Evolutionary conservation across 1,140 invertebrate genomes (phyloP).

Genomic region (Drosophila kanapiae): DNA sequence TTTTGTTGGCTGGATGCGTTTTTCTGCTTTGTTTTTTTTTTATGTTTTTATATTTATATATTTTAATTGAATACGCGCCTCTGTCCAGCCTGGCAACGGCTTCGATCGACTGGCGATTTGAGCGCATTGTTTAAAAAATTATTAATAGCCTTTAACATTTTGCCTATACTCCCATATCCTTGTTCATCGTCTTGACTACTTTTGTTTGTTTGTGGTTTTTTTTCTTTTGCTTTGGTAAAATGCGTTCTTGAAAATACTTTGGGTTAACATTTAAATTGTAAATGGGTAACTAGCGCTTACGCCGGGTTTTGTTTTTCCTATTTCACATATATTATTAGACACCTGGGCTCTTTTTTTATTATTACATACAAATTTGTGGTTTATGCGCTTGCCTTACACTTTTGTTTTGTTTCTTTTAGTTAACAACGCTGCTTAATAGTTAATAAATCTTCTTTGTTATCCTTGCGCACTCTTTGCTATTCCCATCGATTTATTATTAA

Average conservation of each 20-base stretch:
- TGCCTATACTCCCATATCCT: slow-evolving; percentile 13
- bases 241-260: slow-evolving; percentile 80
- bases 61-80: slow-evolving; percentile 47
- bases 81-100: slow-evolving; percentile 34
- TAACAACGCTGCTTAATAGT: slow-evolving; percentile 74
- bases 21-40: slow-evolving; percentile 39
- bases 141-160: slow-evolving; percentile 42
- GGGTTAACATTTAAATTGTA: slow-evolving; percentile 77
- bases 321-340: slow-evolving; percentile 72
- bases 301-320: slow-evolving; percentile 49
- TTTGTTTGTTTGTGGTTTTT: slow-evolving; percentile 39
- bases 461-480: slow-evolving; percentile 8
- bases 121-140: slow-evolving; percentile 50
- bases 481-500: slow-evolving; percentile 26
- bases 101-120: slow-evolving; percentile 27
- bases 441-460: slow-evolving; percentile 71
- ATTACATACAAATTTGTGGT: slow-evolving; percentile 69
- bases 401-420: slow-evolving; percentile 54
- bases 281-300: slow-evolving; percentile 61
- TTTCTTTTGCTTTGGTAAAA: slow-evolving; percentile 67
- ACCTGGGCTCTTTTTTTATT: slow-evolving; percentile 46
- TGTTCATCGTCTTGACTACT: slow-evolving; percentile 6
- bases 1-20: slow-evolving; percentile 72
- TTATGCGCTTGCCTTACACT: slow-evolving; percentile 22
- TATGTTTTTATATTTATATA: slow-evolving; percentile 9